Evolutionary conservation across 2,888 invertebrate genomes (phyloP).

Genomic region (Agrilus biguttatus): DNA sequence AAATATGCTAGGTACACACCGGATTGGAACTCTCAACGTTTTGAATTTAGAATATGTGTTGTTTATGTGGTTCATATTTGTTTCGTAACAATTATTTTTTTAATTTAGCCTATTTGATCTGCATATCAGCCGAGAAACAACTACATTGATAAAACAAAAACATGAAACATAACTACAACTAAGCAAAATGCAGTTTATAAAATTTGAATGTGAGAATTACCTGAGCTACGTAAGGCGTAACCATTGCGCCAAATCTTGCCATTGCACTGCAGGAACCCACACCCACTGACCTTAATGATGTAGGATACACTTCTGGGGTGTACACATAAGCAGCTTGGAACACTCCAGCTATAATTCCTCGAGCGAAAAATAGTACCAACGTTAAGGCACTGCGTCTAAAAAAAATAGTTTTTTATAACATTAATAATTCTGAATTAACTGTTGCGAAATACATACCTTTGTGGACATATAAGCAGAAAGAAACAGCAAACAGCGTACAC

Average conservation of each 20-base stretch:
- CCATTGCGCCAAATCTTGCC: conserved; percentile 84
- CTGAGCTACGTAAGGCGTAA: conserved; percentile 89
- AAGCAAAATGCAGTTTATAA: too few relatives aligned
- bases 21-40: too few relatives aligned
- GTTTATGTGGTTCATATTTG: too few relatives aligned
- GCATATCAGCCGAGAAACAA: too few relatives aligned
- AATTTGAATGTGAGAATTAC: conserved; percentile 29
- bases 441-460: conserved; percentile 40
- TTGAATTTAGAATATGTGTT: too few relatives aligned
- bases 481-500: conserved; percentile 64
- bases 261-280: conserved; percentile 87
- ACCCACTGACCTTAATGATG: conserved; percentile 73
- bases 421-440: not conserved
- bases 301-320: conserved; percentile 90
- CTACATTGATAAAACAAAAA: too few relatives aligned
- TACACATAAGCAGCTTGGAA: conserved; percentile 95
- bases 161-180: too few relatives aligned
- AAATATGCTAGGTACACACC: too few relatives aligned
- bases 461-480: conserved; percentile 58
- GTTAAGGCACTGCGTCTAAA: conserved; percentile 63
- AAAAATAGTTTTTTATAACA: conserved; percentile 10
- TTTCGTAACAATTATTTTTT: too few relatives aligned
- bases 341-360: conserved; percentile 85
- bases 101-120: too few relatives aligned
- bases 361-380: conserved; percentile 69